These are phyloP conservation scores for Entelurus aequoreus DNA, from an alignment of 2,113 vertebrate species.

Conservation along the genomic window DNA sequence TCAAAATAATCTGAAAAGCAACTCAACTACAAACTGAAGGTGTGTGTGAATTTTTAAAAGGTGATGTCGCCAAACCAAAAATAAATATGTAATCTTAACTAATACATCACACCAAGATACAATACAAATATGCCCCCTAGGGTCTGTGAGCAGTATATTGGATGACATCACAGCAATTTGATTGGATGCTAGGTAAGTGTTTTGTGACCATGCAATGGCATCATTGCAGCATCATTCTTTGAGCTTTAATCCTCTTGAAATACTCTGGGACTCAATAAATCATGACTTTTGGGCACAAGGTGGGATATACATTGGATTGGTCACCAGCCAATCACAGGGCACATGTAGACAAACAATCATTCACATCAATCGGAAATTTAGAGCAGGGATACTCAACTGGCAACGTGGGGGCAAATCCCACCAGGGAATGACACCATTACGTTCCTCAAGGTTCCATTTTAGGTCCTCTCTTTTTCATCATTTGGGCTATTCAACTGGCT, in stretches of 20 bases:
- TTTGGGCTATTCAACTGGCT: too few species aligned
- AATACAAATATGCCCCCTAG: not conserved
- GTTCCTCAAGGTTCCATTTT: too few species aligned
- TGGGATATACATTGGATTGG: too few species aligned
- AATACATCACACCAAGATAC: not conserved
- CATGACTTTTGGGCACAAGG: too few species aligned
- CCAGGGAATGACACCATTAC: too few species aligned
- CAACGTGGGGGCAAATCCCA: too few species aligned
- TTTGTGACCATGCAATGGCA: not conserved
- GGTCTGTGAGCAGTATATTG: not conserved
- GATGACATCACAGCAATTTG: not conserved
- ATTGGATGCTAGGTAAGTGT: not conserved
- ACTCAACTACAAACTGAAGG: not conserved
- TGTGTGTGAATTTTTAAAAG: not conserved
- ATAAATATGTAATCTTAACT: not conserved
- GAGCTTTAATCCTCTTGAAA: not conserved
- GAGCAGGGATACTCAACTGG: too few species aligned
- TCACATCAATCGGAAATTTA: too few species aligned
- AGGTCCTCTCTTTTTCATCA: too few species aligned
- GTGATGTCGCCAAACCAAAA: not conserved
- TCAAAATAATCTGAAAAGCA: not conserved
- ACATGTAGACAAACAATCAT: too few species aligned
- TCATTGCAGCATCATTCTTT: slow-evolving; percentile 2
- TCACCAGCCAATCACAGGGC: too few species aligned
- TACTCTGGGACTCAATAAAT: not conserved